A percentile compares a stretch with the other conserved stretches of the same genome.
Evolutionary conservation across 1,140 invertebrate genomes (phyloP).

Genomic region (Pseudoatta argentina): DNA sequence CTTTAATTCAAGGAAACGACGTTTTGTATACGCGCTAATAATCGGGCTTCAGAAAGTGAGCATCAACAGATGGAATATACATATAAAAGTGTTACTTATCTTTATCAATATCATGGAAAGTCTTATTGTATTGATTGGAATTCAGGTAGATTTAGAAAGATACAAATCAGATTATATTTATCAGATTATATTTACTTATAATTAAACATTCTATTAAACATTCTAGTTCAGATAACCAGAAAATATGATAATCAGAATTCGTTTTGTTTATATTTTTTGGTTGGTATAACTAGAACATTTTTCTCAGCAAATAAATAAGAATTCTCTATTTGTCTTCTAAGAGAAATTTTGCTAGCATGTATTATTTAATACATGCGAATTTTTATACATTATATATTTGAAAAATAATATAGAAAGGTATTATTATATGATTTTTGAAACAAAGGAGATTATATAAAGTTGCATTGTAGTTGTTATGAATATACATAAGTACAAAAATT

Average conservation of each 20-base stretch:
- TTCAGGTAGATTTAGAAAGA: too few relatives aligned
- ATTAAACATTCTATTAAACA: too few relatives aligned
- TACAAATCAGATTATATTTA: too few relatives aligned
- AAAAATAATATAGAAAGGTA: background rate
- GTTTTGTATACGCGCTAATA: background rate
- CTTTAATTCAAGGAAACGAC: conserved; percentile 42
- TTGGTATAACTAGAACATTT: too few relatives aligned
- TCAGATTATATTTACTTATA: too few relatives aligned
- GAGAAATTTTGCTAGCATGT: background rate
- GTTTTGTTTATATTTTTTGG: too few relatives aligned
- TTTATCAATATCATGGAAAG: background rate
- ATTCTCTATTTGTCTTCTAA: too few relatives aligned
- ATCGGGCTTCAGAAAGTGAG: background rate
- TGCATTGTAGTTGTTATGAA: too few relatives aligned
- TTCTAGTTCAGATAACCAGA: too few relatives aligned
- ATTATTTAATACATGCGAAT: background rate
- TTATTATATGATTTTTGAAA: background rate
- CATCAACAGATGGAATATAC: background rate
- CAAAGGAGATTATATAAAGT: background rate
- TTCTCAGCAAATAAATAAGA: background rate
- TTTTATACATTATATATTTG: background rate
- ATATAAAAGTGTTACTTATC: background rate
- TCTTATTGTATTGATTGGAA: too few relatives aligned
- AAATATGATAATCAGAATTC: too few relatives aligned
- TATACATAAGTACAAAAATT: background rate